phyloP scores from a whole-genome alignment of 2,113 vertebrate species.

The Heterochromis multidens region DNA sequence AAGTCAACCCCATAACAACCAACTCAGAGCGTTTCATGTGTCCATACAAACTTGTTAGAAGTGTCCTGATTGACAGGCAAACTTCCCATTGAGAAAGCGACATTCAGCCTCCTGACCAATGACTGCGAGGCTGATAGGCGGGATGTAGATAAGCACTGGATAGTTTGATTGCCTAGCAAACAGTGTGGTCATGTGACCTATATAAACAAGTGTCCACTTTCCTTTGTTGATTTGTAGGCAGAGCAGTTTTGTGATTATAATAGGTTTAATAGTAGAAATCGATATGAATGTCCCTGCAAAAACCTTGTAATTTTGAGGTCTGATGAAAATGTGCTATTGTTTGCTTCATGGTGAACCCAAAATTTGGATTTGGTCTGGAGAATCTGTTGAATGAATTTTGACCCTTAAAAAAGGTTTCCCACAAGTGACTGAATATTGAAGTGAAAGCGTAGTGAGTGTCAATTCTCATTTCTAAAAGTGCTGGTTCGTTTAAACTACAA shows the following conservation, averaged over 20 bases:
- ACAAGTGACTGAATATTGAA: neutral
- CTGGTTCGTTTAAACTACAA: neutral
- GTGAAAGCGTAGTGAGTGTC: neutral
- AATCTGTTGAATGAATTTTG: neutral
- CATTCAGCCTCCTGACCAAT: slow-evolving; percentile 10
- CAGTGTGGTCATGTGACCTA: slow-evolving; percentile 58
- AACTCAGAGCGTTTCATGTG: slow-evolving; percentile 18
- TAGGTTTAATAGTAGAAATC: fast-evolving
- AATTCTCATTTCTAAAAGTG: neutral
- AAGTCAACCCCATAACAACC: slow-evolving; percentile 50
- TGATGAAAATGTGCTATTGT: no score
- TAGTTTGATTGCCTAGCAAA: slow-evolving; percentile 49
- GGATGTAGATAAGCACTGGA: fast-evolving
- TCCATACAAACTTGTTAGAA: slow-evolving; percentile 34
- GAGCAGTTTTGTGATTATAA: neutral
- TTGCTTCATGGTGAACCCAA: neutral
- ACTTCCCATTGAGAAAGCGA: slow-evolving; percentile 7
- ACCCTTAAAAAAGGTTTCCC: neutral
- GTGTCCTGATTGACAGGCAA: neutral
- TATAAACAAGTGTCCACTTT: neutral
- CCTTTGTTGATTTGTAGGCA: neutral
- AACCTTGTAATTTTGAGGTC: neutral
- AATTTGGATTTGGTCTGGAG: neutral
- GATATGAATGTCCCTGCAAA: neutral
- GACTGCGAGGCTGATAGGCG: neutral